A percentile compares a stretch with the other conserved stretches of the same genome.
Evolutionary conservation across 2,113 vertebrate species (phyloP).

Genomic region (Vombatus ursinus): DNA sequence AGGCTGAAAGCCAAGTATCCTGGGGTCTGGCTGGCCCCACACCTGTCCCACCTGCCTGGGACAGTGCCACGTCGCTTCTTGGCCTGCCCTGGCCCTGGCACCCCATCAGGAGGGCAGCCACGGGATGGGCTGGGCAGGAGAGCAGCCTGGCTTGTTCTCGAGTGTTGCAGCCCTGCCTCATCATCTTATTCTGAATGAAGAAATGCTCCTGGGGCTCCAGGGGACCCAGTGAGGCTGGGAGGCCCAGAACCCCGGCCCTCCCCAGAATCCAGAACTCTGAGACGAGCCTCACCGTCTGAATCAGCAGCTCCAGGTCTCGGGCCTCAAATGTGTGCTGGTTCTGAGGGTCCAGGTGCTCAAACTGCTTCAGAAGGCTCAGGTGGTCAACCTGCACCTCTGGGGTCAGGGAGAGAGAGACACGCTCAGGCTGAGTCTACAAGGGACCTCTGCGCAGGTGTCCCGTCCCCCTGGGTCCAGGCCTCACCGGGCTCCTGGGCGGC

Average conservation of each 20-base stretch:
- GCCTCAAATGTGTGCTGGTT: constrained; percentile 95
- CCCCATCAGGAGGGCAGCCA: background rate
- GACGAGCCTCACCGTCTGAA: constrained; percentile 85
- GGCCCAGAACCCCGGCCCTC: constrained; percentile 79
- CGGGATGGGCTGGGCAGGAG: too few species aligned
- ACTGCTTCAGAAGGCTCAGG: constrained; percentile 91
- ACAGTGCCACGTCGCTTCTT: background rate
- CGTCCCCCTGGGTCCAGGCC: rapidly evolving
- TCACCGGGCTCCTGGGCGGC: constrained; percentile 90
- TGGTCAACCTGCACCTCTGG: constrained; percentile 92
- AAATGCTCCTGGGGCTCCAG: too few species aligned
- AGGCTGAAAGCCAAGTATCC: background rate
- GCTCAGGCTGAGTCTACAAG: rapidly evolving
- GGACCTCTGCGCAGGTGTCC: too few species aligned
- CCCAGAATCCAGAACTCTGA: background rate
- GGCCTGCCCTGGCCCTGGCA: background rate
- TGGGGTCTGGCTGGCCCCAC: too few species aligned
- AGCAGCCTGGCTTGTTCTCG: too few species aligned
- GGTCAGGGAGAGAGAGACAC: background rate
- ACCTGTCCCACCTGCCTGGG: background rate
- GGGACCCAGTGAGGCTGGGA: background rate
- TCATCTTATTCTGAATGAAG: too few species aligned
- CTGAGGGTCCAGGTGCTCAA: constrained; percentile 94
- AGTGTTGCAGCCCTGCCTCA: too few species aligned
- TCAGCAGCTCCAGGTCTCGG: constrained; percentile 93